Evolutionary conservation across 2,797 vertebrate genomes (phyloP).

Genomic region (Eulemur coronatus): DNA sequence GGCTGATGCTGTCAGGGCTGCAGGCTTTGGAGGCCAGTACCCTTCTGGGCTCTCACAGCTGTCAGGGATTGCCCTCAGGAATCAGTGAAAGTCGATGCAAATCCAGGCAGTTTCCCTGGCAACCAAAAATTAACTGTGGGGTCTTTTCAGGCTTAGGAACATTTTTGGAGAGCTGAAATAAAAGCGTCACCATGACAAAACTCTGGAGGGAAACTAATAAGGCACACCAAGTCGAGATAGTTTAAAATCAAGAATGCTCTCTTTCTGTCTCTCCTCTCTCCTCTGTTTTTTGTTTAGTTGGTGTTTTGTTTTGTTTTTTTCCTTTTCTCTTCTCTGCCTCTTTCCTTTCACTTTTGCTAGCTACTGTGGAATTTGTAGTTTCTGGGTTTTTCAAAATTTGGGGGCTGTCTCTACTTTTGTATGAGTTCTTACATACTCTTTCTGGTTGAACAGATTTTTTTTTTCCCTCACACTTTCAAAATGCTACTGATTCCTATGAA

Average conservation of each 20-base stretch:
- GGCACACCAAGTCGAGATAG: background rate
- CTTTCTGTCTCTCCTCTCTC: background rate
- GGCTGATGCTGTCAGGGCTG: background rate
- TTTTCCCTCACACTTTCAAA: background rate
- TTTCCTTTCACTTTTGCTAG: background rate
- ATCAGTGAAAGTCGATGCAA: slow-evolving; percentile 38
- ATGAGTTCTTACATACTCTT: background rate
- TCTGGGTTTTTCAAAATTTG: background rate
- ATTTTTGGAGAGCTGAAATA: slow-evolving; percentile 41
- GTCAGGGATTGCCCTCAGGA: slow-evolving; percentile 19
- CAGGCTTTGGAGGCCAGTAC: background rate
- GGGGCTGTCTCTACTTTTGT: background rate
- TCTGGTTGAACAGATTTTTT: background rate
- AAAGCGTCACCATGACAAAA: background rate
- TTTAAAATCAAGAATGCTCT: slow-evolving; percentile 12
- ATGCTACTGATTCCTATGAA: background rate
- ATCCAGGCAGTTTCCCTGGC: slow-evolving; percentile 57
- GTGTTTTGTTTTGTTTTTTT: background rate
- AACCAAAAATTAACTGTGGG: slow-evolving; percentile 32
- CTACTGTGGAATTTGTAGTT: background rate
- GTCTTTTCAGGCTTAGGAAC: background rate
- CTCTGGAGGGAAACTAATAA: background rate
- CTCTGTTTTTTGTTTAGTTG: too few species aligned
- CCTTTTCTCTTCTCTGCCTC: background rate
- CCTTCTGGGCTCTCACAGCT: background rate